A percentile compares a stretch with the other conserved stretches of the same genome.
These are phyloP conservation scores for Vulpes vulpes DNA, from an alignment of 2,113 vertebrate genomes.

Conservation along the genomic window DNA sequence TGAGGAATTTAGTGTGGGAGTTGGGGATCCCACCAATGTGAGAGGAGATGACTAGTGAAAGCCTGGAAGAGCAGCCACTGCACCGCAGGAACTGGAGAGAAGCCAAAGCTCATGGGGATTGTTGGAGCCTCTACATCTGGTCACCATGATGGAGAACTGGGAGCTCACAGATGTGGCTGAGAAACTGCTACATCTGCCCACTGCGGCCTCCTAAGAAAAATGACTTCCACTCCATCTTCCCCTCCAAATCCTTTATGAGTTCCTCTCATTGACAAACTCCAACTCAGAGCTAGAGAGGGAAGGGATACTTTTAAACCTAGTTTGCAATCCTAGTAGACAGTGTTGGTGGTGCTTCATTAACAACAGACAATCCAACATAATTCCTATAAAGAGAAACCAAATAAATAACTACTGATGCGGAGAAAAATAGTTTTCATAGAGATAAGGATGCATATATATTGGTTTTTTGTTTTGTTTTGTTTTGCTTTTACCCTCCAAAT, in stretches of 20 bases:
- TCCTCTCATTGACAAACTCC: background rate
- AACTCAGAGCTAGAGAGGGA: background rate
- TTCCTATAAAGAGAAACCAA: background rate
- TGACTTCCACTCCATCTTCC: fast-evolving
- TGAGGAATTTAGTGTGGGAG: background rate
- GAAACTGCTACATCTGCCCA: background rate
- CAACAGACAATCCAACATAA: background rate
- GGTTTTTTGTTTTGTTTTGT: background rate
- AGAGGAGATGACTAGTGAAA: too few species aligned
- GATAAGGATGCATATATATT: background rate
- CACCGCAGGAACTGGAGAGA: too few species aligned
- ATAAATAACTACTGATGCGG: background rate
- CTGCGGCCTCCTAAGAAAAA: background rate
- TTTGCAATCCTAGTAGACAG: background rate
- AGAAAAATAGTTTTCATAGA: background rate
- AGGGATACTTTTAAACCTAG: background rate
- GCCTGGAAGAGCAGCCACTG: background rate
- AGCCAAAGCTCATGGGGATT: too few species aligned
- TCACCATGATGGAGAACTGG: fast-evolving
- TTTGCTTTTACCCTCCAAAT: background rate
- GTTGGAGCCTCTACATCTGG: fast-evolving
- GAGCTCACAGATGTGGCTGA: fast-evolving
- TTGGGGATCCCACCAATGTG: background rate
- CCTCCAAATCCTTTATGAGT: background rate
- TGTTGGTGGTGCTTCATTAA: background rate